These are phyloP conservation scores for Nipponia nippon DNA, from an alignment of 2,113 vertebrate species.

Conservation along the genomic window DNA sequence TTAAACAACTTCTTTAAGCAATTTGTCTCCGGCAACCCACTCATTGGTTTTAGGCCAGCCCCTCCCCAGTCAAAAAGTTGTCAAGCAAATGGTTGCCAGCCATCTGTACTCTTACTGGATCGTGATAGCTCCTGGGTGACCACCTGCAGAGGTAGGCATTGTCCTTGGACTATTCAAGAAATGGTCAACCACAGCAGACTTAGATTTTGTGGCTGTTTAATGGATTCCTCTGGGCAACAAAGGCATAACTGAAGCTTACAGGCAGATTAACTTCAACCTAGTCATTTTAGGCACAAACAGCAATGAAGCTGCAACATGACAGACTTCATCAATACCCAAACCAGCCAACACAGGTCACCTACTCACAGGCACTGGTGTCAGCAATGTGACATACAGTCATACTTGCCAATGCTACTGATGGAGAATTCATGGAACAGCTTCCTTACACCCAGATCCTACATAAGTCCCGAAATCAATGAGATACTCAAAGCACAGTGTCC, in stretches of 20 bases:
- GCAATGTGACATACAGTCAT: not conserved
- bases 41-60: not conserved
- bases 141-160: not conserved
- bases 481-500: not conserved
- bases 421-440: not conserved
- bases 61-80: not conserved
- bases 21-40: not conserved
- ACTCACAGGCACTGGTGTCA: not conserved
- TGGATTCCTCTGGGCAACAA: not conserved
- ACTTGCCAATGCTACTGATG: not conserved
- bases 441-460: not conserved
- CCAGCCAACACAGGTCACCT: not conserved
- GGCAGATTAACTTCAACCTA: not conserved
- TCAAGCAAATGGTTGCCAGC: not conserved
- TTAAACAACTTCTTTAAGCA: not conserved
- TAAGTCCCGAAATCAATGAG: not conserved
- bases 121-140: not conserved
- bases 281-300: not conserved
- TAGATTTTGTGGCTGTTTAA: not conserved
- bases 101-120: not conserved
- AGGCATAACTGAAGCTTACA: not conserved
- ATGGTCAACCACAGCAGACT: not conserved
- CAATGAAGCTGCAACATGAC: not conserved
- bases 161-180: not conserved
- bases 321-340: not conserved